These are phyloP conservation scores for Ophioderma brevispina DNA, from an alignment of 35 echinoderm and acorn worm genomes.

Conservation along the genomic window DNA sequence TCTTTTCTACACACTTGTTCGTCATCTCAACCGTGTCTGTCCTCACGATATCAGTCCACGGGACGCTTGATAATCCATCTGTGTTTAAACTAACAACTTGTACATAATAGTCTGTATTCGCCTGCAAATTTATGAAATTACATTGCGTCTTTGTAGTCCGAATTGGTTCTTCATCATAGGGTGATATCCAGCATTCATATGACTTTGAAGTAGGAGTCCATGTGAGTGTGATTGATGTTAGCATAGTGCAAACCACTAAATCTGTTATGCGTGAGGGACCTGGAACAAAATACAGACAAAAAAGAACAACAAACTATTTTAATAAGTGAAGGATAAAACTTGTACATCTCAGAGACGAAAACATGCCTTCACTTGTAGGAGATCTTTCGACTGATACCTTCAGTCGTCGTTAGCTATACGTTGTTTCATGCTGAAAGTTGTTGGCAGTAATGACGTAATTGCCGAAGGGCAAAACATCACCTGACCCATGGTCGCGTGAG, in stretches of 20 bases:
- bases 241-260: not conserved
- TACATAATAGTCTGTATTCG: not conserved
- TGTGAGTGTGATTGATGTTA: not conserved
- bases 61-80: not conserved
- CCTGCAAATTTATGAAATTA: not conserved
- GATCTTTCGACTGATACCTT: too few species aligned
- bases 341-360: not conserved
- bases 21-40: too few species aligned
- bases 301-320: not conserved
- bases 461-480: too few species aligned
- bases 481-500: too few species aligned
- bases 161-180: not conserved
- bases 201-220: not conserved
- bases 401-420: too few species aligned
- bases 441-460: too few species aligned
- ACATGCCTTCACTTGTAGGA: not conserved
- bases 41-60: too few species aligned
- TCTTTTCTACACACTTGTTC: too few species aligned
- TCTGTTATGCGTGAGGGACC: not conserved
- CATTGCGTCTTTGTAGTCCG: not conserved
- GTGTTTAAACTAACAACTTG: not conserved
- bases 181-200: not conserved
- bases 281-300: not conserved
- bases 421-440: too few species aligned
- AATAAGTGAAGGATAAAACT: not conserved